Percentiles rank a stretch among this genome's conserved stretches.
Conservation (phyloP, 2,797 vertebrate species). For the Myotis vivesi region DNA sequence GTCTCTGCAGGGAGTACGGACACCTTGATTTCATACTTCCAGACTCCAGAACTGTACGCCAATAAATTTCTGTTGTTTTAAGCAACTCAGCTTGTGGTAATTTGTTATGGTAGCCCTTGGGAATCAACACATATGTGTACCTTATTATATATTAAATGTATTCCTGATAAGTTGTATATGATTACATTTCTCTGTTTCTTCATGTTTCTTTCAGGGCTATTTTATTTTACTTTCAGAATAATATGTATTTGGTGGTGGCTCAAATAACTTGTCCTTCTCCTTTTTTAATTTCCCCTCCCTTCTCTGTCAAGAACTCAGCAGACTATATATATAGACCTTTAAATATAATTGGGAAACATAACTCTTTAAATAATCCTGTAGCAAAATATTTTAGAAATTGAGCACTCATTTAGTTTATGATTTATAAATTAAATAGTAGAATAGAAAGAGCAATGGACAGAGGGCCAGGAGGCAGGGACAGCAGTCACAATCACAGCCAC, state of each 20-base stretch:
- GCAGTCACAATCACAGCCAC: too few species aligned
- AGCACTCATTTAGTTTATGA: neutral
- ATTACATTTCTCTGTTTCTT: neutral
- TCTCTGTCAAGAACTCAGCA: neutral
- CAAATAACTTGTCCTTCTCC: neutral
- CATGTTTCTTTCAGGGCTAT: neutral
- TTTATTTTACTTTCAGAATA: neutral
- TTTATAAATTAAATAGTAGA: neutral
- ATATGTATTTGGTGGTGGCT: neutral
- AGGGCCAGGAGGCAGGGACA: neutral
- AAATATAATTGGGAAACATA: neutral
- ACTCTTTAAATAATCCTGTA: neutral
- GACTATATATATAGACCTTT: neutral
- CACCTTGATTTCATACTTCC: neutral
- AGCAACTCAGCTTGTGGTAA: neutral
- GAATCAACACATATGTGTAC: neutral
- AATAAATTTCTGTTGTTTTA: neutral
- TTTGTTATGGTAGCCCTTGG: neutral
- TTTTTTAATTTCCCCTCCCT: neutral
- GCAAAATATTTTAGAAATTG: neutral
- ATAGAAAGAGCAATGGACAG: neutral
- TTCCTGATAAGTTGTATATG: neutral
- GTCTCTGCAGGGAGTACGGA: neutral
- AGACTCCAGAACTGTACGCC: neutral
- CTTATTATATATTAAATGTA: neutral